Evolutionary conservation across 2,888 invertebrate genomes (phyloP).

Genomic region (Scrobipalpa atriplicella): DNA sequence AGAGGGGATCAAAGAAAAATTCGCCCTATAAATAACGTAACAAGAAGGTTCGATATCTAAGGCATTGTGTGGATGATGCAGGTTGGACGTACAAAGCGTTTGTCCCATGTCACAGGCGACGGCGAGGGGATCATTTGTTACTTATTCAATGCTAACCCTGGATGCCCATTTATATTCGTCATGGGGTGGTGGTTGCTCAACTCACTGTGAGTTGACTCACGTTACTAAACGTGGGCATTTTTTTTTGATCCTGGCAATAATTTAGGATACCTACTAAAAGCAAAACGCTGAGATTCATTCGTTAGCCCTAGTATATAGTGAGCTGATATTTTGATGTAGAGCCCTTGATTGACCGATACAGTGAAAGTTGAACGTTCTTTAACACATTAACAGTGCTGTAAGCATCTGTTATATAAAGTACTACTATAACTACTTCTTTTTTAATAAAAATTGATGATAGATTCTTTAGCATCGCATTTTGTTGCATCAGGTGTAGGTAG

Average conservation of each 20-base stretch:
- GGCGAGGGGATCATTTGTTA: conserved; percentile 68
- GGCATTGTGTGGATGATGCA: conserved; percentile 62
- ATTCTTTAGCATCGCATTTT: too few relatives aligned
- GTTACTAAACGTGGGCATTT: neutral
- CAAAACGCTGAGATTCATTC: too few relatives aligned
- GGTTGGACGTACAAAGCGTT: conserved; percentile 60
- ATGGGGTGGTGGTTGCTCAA: neutral
- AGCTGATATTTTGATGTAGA: too few relatives aligned
- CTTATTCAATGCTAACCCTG: conserved; percentile 60
- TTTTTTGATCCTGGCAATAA: neutral
- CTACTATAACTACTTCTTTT: too few relatives aligned
- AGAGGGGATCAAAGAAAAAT: conserved; percentile 38
- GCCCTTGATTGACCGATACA: too few relatives aligned
- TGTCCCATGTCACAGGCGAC: conserved; percentile 53
- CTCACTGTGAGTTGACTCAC: neutral
- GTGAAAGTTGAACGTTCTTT: too few relatives aligned
- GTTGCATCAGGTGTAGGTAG: too few relatives aligned
- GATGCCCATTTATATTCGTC: conserved; percentile 61
- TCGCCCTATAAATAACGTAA: conserved; percentile 48
- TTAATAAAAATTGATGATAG: too few relatives aligned
- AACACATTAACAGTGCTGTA: too few relatives aligned
- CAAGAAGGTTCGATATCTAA: conserved; percentile 48
- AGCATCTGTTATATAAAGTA: too few relatives aligned
- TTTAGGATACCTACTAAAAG: neutral
- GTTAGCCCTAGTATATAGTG: too few relatives aligned